Evolutionary conservation across 2,113 vertebrate genomes (phyloP).

Genomic region (Nannospalax galili): DNA sequence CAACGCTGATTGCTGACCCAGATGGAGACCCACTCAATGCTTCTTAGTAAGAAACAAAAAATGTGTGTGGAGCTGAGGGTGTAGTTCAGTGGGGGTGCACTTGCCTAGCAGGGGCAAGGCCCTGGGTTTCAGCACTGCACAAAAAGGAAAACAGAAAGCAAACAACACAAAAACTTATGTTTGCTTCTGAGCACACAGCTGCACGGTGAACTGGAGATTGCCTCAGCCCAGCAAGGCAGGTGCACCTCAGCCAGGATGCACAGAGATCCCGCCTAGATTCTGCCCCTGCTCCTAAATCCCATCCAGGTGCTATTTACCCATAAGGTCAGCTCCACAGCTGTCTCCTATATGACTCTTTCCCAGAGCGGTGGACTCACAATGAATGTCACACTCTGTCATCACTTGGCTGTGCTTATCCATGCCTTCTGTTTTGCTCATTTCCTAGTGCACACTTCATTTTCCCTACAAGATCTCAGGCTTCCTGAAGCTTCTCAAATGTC

Average conservation of each 20-base stretch:
- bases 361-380: not conserved
- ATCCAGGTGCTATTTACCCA: not conserved
- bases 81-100: not conserved
- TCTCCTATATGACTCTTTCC: not conserved
- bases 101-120: not conserved
- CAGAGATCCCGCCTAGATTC: no score
- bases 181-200: not conserved
- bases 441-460: not conserved
- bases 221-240: not conserved
- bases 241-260: no score
- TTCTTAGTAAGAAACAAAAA: not conserved
- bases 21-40: not conserved
- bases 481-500: not conserved
- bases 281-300: not conserved
- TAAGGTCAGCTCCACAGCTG: not conserved
- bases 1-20: not conserved
- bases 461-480: not conserved
- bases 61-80: not conserved
- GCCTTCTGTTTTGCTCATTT: not conserved
- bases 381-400: not conserved
- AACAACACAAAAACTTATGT: not conserved
- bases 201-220: not conserved
- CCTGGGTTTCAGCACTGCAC: not conserved
- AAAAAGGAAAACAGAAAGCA: not conserved
- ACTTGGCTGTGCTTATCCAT: accelerated